Base-by-base conservation (phyloP, 2,888 invertebrate genomes). In the Melanostoma scalare region DNA sequence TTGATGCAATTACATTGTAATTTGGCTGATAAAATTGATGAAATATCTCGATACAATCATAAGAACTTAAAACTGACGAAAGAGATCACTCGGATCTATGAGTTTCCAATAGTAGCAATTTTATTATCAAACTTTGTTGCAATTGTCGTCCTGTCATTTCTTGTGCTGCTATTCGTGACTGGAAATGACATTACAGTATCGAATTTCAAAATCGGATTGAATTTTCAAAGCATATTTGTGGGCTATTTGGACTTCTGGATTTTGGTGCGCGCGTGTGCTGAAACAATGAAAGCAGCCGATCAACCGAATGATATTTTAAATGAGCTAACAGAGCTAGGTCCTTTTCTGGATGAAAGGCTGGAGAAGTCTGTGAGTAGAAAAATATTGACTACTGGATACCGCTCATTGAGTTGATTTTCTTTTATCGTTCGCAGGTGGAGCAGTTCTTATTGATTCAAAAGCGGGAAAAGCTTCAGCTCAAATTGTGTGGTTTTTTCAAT, bases 1-100 rank as follows among this genome's bases (percentile, higher is more conserved):
- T 35, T 36, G 31, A 73, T 73, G 72, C 72, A 72, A 8, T n/a
- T 53, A 30, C 44, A 35, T 5, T 61, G 72, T 8, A 46, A 63
- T 36, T 42, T 73, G 44, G 55, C 55, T 38, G 63, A 63, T 10
- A 9, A 36, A 73, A 63, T 73, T 33, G 63, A 73, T 38, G 33
- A 48, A 48, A 55, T 73, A 10, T 46, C 55, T 8, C 36, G 6
- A 30, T 61, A 55, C 31, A 36, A 40, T 0, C n/a, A 4, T 2
- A 9, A 38, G 42, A 63, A 46, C 10, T 46, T 48, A 3, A 6
- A 53, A 55, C 38, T 73, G 8, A n/a, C n/a, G 8, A 61, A 9
- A 8, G 33, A 55, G 6, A n/a, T 73, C 6, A 55, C 42, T 4
- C 42, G 31, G 0, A 4, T 73, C 1, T 73, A 55, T 6, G 30